Conservation (phyloP, 2,888 invertebrate genomes). For the Tridacna gigas region DNA sequence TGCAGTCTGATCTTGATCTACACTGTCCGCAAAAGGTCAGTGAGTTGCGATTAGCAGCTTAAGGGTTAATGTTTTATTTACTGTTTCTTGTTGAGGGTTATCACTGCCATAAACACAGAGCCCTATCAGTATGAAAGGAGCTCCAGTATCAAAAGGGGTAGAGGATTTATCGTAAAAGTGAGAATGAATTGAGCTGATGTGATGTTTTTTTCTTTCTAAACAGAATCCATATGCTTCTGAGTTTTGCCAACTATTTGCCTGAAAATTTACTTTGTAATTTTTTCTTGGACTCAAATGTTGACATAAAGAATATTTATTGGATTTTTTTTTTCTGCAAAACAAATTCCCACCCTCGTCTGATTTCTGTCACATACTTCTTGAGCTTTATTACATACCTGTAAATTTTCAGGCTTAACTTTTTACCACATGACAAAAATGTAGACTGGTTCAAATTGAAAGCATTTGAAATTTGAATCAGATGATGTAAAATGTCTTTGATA, state of each 20-base stretch:
- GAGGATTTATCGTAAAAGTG: constrained; percentile 15
- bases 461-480: too few relatives aligned
- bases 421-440: too few relatives aligned
- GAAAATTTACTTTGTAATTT: constrained; percentile 19
- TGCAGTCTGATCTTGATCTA: too few relatives aligned
- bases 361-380: too few relatives aligned
- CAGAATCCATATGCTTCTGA: constrained; percentile 9
- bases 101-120: constrained; percentile 13
- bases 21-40: too few relatives aligned
- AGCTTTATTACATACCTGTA: too few relatives aligned
- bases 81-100: constrained; percentile 1
- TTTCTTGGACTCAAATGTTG: constrained; percentile 5
- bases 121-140: constrained; percentile 14
- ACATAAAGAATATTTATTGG: not conserved
- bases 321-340: not conserved
- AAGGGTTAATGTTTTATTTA: too few relatives aligned
- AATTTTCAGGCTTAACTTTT: too few relatives aligned
- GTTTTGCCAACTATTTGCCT: constrained; percentile 17
- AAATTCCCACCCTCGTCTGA: too few relatives aligned
- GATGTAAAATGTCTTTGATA: too few relatives aligned
- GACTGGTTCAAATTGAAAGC: too few relatives aligned
- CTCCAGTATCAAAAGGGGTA: not conserved
- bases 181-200: constrained; percentile 6
- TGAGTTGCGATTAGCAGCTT: too few relatives aligned
- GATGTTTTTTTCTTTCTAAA: constrained; percentile 1